Base-by-base conservation (phyloP, 2,113 vertebrate genomes). In the Passer montanus region DNA sequence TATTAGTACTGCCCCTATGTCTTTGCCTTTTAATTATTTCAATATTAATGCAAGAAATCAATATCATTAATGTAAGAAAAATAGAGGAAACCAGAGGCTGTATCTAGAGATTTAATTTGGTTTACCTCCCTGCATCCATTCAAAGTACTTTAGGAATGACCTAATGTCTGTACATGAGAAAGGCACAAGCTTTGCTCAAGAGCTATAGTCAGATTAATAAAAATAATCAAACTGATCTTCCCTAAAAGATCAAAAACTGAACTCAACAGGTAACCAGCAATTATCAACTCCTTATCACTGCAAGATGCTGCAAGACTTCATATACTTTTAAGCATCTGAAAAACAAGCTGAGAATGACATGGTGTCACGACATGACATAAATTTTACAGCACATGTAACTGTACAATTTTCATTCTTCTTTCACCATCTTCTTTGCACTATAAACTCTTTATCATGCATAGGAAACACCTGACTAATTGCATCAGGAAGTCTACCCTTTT, bases 311-410 rank as follows among this genome's bases (percentile, higher is more conserved):
- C 35, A 37, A 66, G 43, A 33, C 6, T 84, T 88, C 72, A 59
- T 28, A 18, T 10, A 58, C 12, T 49, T 78, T 24, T 41, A 70
- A 87, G 37, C 4, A 3, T 24, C 41, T 66, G 59, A 81, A 90
- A 83, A 15, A 64, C 31, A 55, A 79, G n/a, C 8, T 35, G 15
- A 84, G 23, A 9, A 50, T 0, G 13, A 26, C 41, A 41, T 15
- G 37, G 53, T 1, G 1, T 67, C 41, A 63, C 0, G 0, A 27
- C 5, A 17, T 19, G 11, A 53, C n/a, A 39, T 35, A 9, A 75
- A 44, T 81, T 84, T 84, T 62, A 66, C 21, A 37, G 41, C 44
- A 53, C 2, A 6, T 12, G 8, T 39, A 78, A 58, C n/a, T 72
- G 20, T 15, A 50, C 7, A 22, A 19, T 73, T 68, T 87, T 26